phyloP scores from a whole-genome alignment of 2,113 vertebrate species.

The Dinomys branickii region DNA sequence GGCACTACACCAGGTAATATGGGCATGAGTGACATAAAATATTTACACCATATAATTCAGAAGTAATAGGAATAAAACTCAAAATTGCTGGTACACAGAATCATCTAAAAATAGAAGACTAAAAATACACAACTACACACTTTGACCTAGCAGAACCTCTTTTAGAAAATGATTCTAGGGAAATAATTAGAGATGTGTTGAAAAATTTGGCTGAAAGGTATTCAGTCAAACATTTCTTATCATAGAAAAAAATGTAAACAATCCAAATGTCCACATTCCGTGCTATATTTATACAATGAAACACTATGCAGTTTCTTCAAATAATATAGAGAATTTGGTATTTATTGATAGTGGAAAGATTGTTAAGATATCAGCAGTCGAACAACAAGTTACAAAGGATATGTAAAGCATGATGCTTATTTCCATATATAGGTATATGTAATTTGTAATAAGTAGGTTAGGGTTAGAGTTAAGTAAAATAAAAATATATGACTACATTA shows the following conservation, averaged over 20 bases:
- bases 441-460: not conserved
- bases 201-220: conserved; percentile 44
- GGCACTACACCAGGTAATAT: conserved; percentile 22
- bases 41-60: conserved; percentile 58
- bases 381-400: conserved; percentile 1
- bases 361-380: conserved; percentile 1
- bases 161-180: conserved; percentile 56
- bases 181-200: conserved; percentile 50
- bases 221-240: conserved; percentile 52
- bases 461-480: not conserved
- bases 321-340: not conserved
- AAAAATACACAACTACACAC: conserved; percentile 57
- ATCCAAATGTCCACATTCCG: not conserved
- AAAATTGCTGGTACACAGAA: conserved; percentile 34
- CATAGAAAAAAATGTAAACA: conserved; percentile 47
- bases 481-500: conserved; percentile 83
- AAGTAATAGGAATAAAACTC: conserved; percentile 42
- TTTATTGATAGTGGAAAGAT: conserved; percentile 36
- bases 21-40: conserved; percentile 32
- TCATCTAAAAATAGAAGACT: conserved; percentile 65
- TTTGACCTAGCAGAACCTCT: not conserved
- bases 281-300: not conserved
- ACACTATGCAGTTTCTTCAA: not conserved
- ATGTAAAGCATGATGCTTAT: not conserved
- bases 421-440: not conserved